phyloP scores from a whole-genome alignment of 2,888 invertebrate species.

The Neuroscelio doddi region DNA sequence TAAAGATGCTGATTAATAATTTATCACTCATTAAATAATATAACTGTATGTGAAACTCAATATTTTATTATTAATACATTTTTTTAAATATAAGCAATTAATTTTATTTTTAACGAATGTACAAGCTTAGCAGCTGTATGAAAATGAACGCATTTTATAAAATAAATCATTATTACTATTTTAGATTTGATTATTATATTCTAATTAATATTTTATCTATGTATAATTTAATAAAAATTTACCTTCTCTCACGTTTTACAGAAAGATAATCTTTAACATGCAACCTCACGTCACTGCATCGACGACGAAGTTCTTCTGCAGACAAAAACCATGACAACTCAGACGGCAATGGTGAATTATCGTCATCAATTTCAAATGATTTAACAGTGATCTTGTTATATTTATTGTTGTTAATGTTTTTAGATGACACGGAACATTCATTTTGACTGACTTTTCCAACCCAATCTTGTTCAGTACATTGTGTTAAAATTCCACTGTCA shows the following conservation, averaged over 20 bases:
- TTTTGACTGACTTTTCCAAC: slow-evolving; percentile 11
- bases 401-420: slow-evolving; percentile 9
- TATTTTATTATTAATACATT: too few relatives aligned
- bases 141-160: too few relatives aligned
- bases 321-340: slow-evolving; percentile 60
- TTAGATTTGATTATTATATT: neutral
- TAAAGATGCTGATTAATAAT: too few relatives aligned
- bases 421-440: slow-evolving; percentile 25
- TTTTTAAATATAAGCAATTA: too few relatives aligned
- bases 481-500: slow-evolving; percentile 61
- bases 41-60: too few relatives aligned
- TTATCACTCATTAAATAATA: too few relatives aligned
- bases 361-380: slow-evolving; percentile 21
- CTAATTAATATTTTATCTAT: too few relatives aligned
- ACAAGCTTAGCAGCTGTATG: too few relatives aligned
- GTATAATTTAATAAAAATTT: slow-evolving; percentile 12
- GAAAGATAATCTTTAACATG: slow-evolving; percentile 39
- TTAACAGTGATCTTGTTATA: neutral
- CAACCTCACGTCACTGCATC: slow-evolving; percentile 53
- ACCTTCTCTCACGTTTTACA: slow-evolving; percentile 46
- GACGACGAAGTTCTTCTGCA: slow-evolving; percentile 53
- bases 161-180: too few relatives aligned
- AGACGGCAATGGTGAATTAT: slow-evolving; percentile 43
- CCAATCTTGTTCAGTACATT: slow-evolving; percentile 58
- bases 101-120: too few relatives aligned